Evolutionary conservation across 2,113 vertebrate species (phyloP).

Genomic region (Tiliqua scincoides): DNA sequence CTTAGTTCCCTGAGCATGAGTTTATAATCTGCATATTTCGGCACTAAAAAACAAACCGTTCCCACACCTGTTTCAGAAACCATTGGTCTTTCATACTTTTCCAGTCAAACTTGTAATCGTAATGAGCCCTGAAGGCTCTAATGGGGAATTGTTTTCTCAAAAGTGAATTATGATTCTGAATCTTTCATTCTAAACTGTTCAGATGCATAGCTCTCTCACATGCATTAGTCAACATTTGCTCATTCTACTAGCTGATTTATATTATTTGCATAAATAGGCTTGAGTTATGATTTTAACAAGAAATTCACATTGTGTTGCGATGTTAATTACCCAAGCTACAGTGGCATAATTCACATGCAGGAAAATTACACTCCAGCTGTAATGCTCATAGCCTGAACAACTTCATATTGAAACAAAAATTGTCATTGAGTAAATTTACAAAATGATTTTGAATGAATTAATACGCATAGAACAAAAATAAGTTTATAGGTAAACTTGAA

Average conservation of each 20-base stretch:
- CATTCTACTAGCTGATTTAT: background rate
- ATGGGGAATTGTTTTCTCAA: background rate
- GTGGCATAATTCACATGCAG: background rate
- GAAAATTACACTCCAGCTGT: background rate
- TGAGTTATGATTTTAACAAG: slow-evolving; percentile 10
- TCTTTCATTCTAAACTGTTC: background rate
- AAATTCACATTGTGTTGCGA: slow-evolving; percentile 4
- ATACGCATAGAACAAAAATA: background rate
- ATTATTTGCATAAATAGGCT: slow-evolving; percentile 19
- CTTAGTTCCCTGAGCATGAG: background rate
- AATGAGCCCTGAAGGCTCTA: background rate
- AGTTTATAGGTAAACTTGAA: background rate
- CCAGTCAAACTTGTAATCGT: background rate
- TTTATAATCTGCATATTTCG: fast-evolving
- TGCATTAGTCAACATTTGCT: background rate
- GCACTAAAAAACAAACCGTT: too few species aligned
- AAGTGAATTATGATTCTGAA: background rate
- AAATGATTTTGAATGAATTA: slow-evolving; percentile 31
- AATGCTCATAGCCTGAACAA: background rate
- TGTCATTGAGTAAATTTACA: slow-evolving; percentile 22
- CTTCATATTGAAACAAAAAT: background rate
- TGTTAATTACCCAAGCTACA: background rate
- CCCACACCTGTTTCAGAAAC: too few species aligned
- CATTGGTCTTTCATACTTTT: background rate
- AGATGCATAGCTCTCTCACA: background rate